These are phyloP conservation scores for Corythoichthys intestinalis DNA, from an alignment of 2,113 vertebrate species.

Conservation along the genomic window DNA sequence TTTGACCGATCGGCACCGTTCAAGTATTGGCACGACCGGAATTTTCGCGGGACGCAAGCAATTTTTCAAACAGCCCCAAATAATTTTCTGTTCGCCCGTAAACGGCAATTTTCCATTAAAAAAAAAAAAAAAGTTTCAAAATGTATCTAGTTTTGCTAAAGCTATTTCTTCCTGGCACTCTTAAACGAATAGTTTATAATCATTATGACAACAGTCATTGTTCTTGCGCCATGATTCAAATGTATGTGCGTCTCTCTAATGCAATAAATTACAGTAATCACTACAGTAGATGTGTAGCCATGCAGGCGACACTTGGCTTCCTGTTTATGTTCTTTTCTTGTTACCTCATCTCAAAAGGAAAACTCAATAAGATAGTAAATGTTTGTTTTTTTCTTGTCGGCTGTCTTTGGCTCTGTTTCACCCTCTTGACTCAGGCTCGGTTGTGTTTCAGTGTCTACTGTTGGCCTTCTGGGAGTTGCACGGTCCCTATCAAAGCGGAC, in stretches of 20 bases:
- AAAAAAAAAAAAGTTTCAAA: no score
- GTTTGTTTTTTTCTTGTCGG: slow-evolving; percentile 31
- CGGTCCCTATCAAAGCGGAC: slow-evolving; percentile 58
- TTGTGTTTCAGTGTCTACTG: slow-evolving; percentile 47
- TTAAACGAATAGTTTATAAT: not conserved
- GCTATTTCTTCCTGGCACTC: not conserved
- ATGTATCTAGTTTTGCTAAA: slow-evolving; percentile 8
- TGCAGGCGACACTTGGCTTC: slow-evolving; percentile 7
- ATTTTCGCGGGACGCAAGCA: no score
- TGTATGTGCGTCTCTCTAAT: not conserved
- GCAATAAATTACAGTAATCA: not conserved
- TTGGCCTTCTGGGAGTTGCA: slow-evolving; percentile 55
- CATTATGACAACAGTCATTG: not conserved
- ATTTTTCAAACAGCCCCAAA: no score
- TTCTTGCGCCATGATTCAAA: not conserved
- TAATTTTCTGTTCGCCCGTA: no score
- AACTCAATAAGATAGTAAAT: no score
- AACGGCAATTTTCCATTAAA: no score
- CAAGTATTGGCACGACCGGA: no score
- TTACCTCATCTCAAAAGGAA: slow-evolving; percentile 5
- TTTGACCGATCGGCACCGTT: no score
- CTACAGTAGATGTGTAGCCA: slow-evolving; percentile 4
- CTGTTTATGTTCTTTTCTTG: slow-evolving; percentile 13
- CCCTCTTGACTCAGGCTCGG: slow-evolving; percentile 44
- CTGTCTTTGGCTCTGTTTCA: slow-evolving; percentile 35